These are phyloP conservation scores for Drosophila grimshawi DNA, from an alignment of 1,140 invertebrate genomes.

Conservation along the genomic window DNA sequence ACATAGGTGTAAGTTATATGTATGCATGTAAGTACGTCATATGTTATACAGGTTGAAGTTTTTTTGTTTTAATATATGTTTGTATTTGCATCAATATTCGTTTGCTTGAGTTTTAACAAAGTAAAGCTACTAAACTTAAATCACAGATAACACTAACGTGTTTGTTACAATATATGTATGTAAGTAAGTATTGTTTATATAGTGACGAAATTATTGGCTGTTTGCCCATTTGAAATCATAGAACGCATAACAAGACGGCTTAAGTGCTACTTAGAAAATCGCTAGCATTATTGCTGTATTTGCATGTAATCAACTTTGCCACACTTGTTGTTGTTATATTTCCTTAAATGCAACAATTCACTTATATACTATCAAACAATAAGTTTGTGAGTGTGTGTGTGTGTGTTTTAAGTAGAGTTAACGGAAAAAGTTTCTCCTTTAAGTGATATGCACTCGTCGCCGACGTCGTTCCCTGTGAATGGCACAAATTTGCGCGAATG, in stretches of 20 bases:
- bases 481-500: slow-evolving; percentile 76
- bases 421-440: slow-evolving; percentile 28
- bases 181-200: slow-evolving; percentile 40
- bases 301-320: slow-evolving; percentile 47
- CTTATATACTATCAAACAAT: slow-evolving; percentile 76
- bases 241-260: slow-evolving; percentile 65
- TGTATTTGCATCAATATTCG: slow-evolving; percentile 46
- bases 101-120: slow-evolving; percentile 69
- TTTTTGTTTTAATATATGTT: slow-evolving; percentile 35
- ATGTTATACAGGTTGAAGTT: slow-evolving; percentile 60
- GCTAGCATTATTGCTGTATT: slow-evolving; percentile 64
- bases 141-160: slow-evolving; percentile 83
- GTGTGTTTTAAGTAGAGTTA: slow-evolving; percentile 24
- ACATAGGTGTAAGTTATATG: slow-evolving; percentile 37
- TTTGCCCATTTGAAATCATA: slow-evolving; percentile 46
- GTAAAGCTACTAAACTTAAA: slow-evolving; percentile 84
- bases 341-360: slow-evolving; percentile 75
- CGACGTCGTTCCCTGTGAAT: slow-evolving; percentile 55
- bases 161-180: slow-evolving; percentile 75
- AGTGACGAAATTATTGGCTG: slow-evolving; percentile 36
- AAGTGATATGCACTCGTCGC: slow-evolving; percentile 45
- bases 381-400: slow-evolving; percentile 35
- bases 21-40: slow-evolving; percentile 54
- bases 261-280: slow-evolving; percentile 70
- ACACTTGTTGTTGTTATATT: slow-evolving; percentile 38